These are phyloP conservation scores for Cephus sareptanus DNA, from an alignment of 2,888 invertebrate species.

Conservation along the genomic window DNA sequence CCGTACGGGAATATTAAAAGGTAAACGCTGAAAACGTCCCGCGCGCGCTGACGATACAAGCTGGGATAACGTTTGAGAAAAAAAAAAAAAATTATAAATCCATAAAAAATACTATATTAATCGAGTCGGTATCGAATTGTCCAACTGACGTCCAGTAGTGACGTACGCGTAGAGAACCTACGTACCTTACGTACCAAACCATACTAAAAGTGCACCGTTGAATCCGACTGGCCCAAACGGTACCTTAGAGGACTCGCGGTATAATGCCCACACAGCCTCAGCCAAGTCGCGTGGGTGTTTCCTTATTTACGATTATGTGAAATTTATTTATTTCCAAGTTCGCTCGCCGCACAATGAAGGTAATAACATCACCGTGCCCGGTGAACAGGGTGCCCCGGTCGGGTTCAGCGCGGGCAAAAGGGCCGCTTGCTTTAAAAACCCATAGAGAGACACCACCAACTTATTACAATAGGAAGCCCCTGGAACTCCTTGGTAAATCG, in stretches of 20 bases:
- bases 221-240: not conserved
- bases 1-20: not conserved
- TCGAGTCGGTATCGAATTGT: not conserved
- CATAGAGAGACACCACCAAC: not conserved
- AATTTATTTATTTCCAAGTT: slow-evolving; percentile 30
- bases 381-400: not conserved
- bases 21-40: not conserved
- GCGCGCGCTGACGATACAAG: not conserved
- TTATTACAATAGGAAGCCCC: not conserved
- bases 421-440: not conserved
- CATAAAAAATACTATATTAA: not conserved
- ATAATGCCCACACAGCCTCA: slow-evolving; percentile 6
- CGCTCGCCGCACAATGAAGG: slow-evolving; percentile 2
- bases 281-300: slow-evolving; percentile 33
- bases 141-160: not conserved
- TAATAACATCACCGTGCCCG: not conserved
- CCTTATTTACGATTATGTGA: slow-evolving; percentile 33
- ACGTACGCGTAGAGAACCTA: not conserved
- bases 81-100: not conserved
- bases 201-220: not conserved
- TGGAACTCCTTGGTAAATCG: not conserved
- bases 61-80: not conserved
- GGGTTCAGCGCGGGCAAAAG: not conserved
- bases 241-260: not conserved
- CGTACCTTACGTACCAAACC: not conserved